Base-by-base conservation (phyloP, 2,797 vertebrate species). In the Crenichthys baileyi region DNA sequence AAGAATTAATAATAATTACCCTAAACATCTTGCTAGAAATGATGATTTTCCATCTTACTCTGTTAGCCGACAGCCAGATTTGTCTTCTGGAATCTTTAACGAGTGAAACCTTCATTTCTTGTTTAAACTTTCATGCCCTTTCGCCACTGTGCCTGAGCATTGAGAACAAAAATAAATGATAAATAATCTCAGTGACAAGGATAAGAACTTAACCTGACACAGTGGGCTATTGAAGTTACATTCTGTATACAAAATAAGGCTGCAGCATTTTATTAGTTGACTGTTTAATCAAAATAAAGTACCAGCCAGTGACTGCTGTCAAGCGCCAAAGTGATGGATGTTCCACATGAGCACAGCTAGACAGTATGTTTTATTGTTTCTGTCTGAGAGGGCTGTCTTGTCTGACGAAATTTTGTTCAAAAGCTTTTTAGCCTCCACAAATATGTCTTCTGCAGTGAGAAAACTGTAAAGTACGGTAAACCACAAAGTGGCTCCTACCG, bases 201-300 rank as follows among this genome's bases (percentile, higher is more conserved):
- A 82, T 65, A 75, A 76, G 79, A 86, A 65, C 51, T 79, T 79
- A 70, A 73, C 56, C 81, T 84, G 76, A 84, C 77, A 76, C 75
- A 70, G 76, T 2, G 48, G 56, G 46, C 72, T 79, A 77, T 48
- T 76, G 60, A 74, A 87, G 61, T 75, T 73, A 39, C 77, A 75
- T 70, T 85, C 60, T 84, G 84, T 87, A 61, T 63, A 87, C 78
- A 80, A 77, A 83, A 70, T 67, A 26, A 70, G 80, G 75, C 81
- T 76, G 50, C 53, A 78, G 70, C 24, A 22, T 79, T 85, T 85
- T 78, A 88, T 79, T 85, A 77, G 73, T 84, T 88, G 76, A 51
- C 77, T 83, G 76, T 88, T 90, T 87, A 90, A 89, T 89, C 84
- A 86, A 78, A 82, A 82, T 82, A 79, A 80, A 88, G 77, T 68